Conservation (phyloP, 2,113 vertebrate genomes). For the Picathartes gymnocephalus region DNA sequence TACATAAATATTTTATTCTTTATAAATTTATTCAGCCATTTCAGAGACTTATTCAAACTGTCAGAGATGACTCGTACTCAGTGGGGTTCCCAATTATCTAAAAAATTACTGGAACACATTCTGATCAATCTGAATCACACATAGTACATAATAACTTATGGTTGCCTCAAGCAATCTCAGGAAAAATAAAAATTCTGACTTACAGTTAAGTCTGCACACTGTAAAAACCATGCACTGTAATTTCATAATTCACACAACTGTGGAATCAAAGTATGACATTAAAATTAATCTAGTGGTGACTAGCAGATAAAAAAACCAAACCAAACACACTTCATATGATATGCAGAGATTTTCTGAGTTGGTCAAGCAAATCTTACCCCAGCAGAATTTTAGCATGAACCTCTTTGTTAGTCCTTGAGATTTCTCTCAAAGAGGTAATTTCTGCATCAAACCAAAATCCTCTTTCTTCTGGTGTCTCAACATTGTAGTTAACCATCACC, state of each 20-base stretch:
- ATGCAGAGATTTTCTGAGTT: constrained; percentile 20
- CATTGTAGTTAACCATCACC: constrained; percentile 96
- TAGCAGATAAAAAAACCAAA: not conserved
- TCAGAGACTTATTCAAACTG: not conserved
- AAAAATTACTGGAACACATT: not conserved
- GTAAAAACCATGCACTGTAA: not conserved
- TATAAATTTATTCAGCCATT: not conserved
- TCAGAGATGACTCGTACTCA: not conserved
- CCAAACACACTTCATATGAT: not conserved
- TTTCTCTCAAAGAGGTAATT: constrained; percentile 84
- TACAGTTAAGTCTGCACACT: not conserved
- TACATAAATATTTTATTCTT: not conserved
- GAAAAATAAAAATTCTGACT: not conserved
- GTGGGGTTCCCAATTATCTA: not conserved
- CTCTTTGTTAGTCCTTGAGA: constrained; percentile 95
- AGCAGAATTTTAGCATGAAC: constrained; percentile 91
- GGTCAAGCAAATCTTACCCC: constrained; percentile 81
- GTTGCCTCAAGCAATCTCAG: not conserved
- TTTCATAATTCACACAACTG: not conserved
- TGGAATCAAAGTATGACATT: not conserved
- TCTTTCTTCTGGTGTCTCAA: constrained; percentile 92
- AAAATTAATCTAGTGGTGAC: not conserved
- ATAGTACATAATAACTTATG: not conserved
- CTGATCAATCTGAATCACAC: not conserved
- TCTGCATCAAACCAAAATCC: constrained; percentile 98